Evolutionary conservation across 2,888 invertebrate genomes (phyloP).

Genomic region (Temnothorax unifasciatus): DNA sequence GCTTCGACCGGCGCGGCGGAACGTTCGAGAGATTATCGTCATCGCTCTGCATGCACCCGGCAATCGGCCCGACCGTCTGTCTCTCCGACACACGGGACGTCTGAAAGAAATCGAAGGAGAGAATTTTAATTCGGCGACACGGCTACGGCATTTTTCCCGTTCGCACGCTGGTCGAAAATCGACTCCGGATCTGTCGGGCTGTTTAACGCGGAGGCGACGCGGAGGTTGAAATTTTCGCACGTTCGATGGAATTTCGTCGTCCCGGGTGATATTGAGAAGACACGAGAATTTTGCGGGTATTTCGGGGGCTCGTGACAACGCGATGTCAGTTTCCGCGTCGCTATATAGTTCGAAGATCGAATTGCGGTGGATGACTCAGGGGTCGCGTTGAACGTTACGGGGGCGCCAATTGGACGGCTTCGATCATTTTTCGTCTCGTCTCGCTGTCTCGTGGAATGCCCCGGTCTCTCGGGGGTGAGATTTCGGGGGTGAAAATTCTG

Average conservation of each 20-base stretch:
- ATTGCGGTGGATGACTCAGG: slow-evolving; percentile 45
- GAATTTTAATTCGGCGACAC: not conserved
- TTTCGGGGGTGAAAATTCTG: not conserved
- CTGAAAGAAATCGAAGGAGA: not conserved
- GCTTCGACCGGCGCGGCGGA: not conserved
- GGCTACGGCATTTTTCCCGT: not conserved
- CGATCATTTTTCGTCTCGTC: slow-evolving; percentile 1
- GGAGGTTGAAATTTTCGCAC: not conserved
- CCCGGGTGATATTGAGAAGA: not conserved
- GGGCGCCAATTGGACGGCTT: not conserved
- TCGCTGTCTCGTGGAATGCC: not conserved
- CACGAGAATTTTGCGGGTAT: not conserved
- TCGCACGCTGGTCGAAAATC: not conserved
- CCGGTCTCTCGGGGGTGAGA: not conserved
- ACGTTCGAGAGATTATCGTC: not conserved
- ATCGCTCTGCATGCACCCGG: not conserved
- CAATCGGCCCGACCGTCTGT: not conserved
- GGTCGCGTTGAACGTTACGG: slow-evolving; percentile 4
- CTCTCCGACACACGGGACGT: not conserved
- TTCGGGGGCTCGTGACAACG: not conserved
- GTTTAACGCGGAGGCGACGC: not conserved
- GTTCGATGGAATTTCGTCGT: not conserved
- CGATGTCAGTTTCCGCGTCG: not conserved
- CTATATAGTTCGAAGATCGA: slow-evolving; percentile 28
- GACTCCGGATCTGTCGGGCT: not conserved